Base-by-base conservation (phyloP, 2,113 vertebrate species). In the Lucifuga dentata region DNA sequence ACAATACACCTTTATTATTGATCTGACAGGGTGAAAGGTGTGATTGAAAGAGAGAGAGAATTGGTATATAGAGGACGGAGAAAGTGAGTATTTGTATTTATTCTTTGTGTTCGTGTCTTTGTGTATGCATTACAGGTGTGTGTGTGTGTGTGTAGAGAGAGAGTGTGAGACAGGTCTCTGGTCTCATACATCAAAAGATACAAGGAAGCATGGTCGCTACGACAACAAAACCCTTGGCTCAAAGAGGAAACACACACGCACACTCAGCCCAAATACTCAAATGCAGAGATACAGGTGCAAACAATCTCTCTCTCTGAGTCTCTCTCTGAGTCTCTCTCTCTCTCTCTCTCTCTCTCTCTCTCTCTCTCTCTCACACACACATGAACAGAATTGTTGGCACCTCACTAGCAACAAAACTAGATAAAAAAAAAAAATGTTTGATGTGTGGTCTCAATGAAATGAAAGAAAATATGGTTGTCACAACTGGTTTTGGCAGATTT, bases 1-100 rank as follows among this genome's bases (percentile, higher is more conserved):
- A 76, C 78, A 88, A 90, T 84, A 83, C 71, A 88, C 84, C 76
- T 83, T 84, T 78, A 84, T 87, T 83, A 86, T 68, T 50, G 64
- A 88, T 87, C 84, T 83, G 80, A 85, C 80, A 56, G 73, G 12
- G 46, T 71, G 55, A 58, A 60, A n/a, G 78, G 10, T 53, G 50
- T 51, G 48, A 43, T 57, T 66, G 73, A 80, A 76, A 75, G 53
- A 69, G 39, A 69, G 51, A 72, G 39, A 53, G 26, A 40, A 53
- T 70, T 69, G 78, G 69, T 57, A 64, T 45, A 38, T 33, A 66
- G 63, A 78, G 36, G 17, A 19, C 38, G 15, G 33, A 51, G 46
- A 62, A 59, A 33, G 79, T 7, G 1, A 44, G 48, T 55, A 40
- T 67, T 59, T 69, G 50, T 52, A 46, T 59, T 61, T 64, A 51